Evolutionary conservation across 2,888 invertebrate species (phyloP), one percentile per base, ranked within the genome.

Genomic region (Synergus laeviventris): DNA sequence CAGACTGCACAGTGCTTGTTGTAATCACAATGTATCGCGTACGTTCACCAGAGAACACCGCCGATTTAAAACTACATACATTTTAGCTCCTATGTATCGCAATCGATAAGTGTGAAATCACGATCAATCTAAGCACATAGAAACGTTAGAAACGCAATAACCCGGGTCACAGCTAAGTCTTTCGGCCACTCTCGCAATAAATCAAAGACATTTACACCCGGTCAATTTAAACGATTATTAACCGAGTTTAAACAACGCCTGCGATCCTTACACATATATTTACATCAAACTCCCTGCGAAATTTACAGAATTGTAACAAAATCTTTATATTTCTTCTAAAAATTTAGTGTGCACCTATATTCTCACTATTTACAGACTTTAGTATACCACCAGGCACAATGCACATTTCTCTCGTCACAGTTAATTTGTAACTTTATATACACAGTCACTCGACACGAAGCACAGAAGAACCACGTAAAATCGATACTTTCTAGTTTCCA

Each of bases 361-460:
- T 49, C 11, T 62, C 74, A 79, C 64, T 80, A 81, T 79, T 79
- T 79, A 83, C 81, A 82, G 77, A 79, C 74, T 76, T 75, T 73
- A 78, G 77, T 87, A 85, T 84, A 83, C 81, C 70, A 77, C 38
- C 7, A 31, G 31, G 83, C 83, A 84, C 83, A 80, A 74, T 82
- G 78, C 60, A 66, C 75, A 76, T 64, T 73, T 66, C 75, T 61
- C 16, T 54, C 59, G 77, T 73, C 64, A 74, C 49, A 60, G 54
- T 75, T 78, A 62, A 75, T 73, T 74, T 81, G 76, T 79, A 79
- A 79, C 80, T 78, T 80, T 81, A 78, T 79, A 84, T 82, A 84
- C 83, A 79, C 31, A 70, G 45, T 56, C 77, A 79, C 76, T 79
- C 49, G 73, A 61, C 73, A 76, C 79, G 80, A 80, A 81, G 74